Evolutionary conservation across 2,113 vertebrate species (phyloP), one percentile per base, ranked within the genome.

Genomic region (Cinclus cinclus): DNA sequence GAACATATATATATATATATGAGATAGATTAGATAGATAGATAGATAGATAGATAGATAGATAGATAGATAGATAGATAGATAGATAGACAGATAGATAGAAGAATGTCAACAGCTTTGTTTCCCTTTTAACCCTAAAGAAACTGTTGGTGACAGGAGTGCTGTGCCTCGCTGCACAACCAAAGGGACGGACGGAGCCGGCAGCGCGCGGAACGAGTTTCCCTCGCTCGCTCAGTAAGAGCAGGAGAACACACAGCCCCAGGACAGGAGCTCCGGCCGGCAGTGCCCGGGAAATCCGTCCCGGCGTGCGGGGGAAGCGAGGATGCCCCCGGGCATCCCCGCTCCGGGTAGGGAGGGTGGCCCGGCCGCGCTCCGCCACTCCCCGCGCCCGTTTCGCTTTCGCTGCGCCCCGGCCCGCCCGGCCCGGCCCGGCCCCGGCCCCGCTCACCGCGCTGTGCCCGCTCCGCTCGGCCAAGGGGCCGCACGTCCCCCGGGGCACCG

Each of bases 21-120:
- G 35, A 37, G 35, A 37, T 47, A n/a, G 46, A 47, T 47, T 47
- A 47, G 59, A 22, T 7, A 62, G 11, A 46, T 7, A 47, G 46
- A 47, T 21, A 46, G 46, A 37, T 37, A 37, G 16, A 41, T 27
- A 16, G 58, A 21, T 3, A 60, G 14, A 46, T 6, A 59, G 14
- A 30, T 11, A 30, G 24, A 44, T 30, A 24, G 59, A 22, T 7
- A 62, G 11, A 46, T 7, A 47, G 46, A 47, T 21, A 46, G 46
- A 37, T 37, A 37, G 16, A 41, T 27, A 16, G 58, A 21, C 3
- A 60, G 14, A 46, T 6, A 59, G 27, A 30, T 17, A 23, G 3
- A 35, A 30, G 0, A 5, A 11, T 22, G 17, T 0, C 2, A 35
- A 4, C 3, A 28, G 46, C 33, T 3, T 31, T 16, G 11, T 53